phyloP scores from a whole-genome alignment of 2,888 invertebrate genomes.

The Girardia tigrina region DNA sequence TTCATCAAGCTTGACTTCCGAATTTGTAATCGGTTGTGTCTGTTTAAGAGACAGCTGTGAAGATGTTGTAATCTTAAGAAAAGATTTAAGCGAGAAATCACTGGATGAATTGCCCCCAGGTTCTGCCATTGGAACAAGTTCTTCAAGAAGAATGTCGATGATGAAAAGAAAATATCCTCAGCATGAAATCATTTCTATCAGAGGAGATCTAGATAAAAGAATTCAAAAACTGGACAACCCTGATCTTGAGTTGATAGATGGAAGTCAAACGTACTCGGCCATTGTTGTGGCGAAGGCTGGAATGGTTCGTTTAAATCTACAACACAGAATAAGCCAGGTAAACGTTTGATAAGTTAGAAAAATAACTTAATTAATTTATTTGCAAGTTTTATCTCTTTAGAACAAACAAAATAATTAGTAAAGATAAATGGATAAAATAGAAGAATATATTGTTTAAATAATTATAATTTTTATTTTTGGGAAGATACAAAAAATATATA shows the following conservation, averaged over 20 bases:
- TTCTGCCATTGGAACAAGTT: constrained; percentile 64
- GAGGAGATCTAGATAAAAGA: constrained; percentile 84
- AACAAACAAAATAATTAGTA: too few relatives aligned
- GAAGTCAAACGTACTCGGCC: constrained; percentile 57
- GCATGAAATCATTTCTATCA: constrained; percentile 60
- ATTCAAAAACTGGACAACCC: constrained; percentile 59
- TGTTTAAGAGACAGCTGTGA: constrained; percentile 71
- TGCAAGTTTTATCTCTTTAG: too few relatives aligned
- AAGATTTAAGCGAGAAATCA: constrained; percentile 51
- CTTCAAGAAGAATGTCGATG: constrained; percentile 75
- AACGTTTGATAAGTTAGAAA: too few relatives aligned
- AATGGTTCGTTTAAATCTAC: constrained; percentile 73
- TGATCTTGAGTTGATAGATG: constrained; percentile 37
- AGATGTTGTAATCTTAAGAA: constrained; percentile 72
- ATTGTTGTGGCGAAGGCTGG: constrained; percentile 79
- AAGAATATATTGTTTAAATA: too few relatives aligned
- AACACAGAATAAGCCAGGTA: constrained; percentile 65
- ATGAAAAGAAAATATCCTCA: constrained; percentile 65
- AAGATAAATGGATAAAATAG: too few relatives aligned
- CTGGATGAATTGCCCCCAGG: constrained; percentile 37
- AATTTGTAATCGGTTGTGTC: constrained; percentile 67
- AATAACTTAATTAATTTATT: too few relatives aligned
- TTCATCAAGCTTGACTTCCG: constrained; percentile 67
- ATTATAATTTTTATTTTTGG: too few relatives aligned
- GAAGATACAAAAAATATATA: too few relatives aligned